Conservation (phyloP, 1,140 invertebrate genomes). For the Eriosoma lanigerum region DNA sequence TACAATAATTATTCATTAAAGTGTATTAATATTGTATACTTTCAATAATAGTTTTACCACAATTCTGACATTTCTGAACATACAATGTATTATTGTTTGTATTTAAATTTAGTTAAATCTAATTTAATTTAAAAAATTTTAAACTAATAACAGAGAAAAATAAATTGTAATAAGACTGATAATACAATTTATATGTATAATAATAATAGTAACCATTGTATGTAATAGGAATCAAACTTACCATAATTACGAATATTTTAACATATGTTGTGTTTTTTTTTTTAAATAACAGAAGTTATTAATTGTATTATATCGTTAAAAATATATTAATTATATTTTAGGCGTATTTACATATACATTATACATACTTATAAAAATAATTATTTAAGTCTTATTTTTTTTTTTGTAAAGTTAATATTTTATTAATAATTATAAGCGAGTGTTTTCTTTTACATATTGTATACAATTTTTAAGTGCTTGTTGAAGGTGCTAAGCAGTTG, state of each 20-base stretch:
- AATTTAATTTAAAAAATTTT: neutral
- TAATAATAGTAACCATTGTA: constrained; percentile 1
- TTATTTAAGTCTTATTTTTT: constrained; percentile 33
- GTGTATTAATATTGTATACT: neutral
- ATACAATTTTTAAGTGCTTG: constrained; percentile 7
- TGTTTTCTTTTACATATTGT: constrained; percentile 21
- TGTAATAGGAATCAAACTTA: constrained; percentile 25
- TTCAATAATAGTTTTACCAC: too few relatives aligned
- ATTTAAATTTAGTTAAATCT: neutral
- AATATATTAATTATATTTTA: constrained; percentile 26
- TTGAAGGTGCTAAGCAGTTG: constrained; percentile 27
- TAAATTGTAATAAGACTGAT: constrained; percentile 24
- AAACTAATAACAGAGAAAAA: neutral
- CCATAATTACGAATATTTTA: neutral
- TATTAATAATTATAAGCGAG: constrained; percentile 32
- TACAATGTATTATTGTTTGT: neutral
- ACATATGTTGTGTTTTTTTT: neutral
- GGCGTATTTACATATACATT: constrained; percentile 3
- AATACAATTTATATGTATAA: constrained; percentile 13
- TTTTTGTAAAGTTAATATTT: constrained; percentile 47
- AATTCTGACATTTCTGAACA: neutral
- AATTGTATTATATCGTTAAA: constrained; percentile 8
- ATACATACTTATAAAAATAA: too few relatives aligned
- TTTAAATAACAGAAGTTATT: neutral
- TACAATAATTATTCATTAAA: neutral